Evolutionary conservation across 2,113 vertebrate genomes (phyloP).

Genomic region (Lontra canadensis): DNA sequence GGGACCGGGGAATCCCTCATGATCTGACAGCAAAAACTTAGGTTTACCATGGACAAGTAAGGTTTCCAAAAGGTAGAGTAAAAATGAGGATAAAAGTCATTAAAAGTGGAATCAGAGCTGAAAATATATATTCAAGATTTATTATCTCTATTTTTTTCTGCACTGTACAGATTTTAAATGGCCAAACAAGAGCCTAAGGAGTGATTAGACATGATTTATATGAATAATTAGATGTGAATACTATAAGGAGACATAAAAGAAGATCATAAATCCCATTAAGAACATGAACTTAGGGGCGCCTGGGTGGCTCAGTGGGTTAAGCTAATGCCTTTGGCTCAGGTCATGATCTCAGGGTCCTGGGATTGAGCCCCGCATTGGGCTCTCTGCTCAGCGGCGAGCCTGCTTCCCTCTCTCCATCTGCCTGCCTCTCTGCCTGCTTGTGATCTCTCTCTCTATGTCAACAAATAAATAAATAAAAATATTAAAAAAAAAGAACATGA

Average conservation of each 20-base stretch:
- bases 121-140: background rate
- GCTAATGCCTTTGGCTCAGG: no score
- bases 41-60: background rate
- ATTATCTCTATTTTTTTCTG: background rate
- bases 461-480: no score
- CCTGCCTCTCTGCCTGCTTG: no score
- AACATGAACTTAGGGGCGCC: background rate
- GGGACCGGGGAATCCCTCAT: background rate
- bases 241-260: background rate
- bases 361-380: no score
- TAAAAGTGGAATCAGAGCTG: background rate
- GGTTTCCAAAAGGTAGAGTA: background rate
- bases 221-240: background rate
- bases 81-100: background rate
- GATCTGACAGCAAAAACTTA: background rate
- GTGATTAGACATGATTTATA: background rate
- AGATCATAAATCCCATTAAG: background rate
- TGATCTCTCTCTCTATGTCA: no score
- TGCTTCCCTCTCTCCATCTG: no score
- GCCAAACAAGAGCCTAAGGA: background rate
- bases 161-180: background rate
- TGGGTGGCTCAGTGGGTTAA: no score
- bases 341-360: no score
- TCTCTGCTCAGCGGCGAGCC: no score
- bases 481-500: background rate